Evolutionary conservation across 1,140 invertebrate species (phyloP).

Genomic region (Hyposmocoma kahamanoa): DNA sequence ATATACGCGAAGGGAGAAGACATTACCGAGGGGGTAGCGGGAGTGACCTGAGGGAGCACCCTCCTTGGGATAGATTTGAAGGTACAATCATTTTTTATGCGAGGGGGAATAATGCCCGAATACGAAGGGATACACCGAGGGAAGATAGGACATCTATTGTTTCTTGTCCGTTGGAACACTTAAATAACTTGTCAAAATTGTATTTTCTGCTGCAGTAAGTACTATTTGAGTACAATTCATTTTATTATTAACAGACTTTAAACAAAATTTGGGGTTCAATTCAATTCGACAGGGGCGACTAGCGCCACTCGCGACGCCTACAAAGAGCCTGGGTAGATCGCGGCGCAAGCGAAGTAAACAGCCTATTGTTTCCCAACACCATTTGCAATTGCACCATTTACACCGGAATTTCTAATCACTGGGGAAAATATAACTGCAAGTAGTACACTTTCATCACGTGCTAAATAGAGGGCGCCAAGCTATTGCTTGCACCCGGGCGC

Average conservation of each 20-base stretch:
- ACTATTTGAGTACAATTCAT: background rate
- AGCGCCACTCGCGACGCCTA: too few relatives aligned
- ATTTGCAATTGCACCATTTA: too few relatives aligned
- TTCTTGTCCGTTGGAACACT: background rate
- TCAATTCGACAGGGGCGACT: too few relatives aligned
- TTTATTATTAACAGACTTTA: background rate
- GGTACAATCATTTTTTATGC: slow-evolving; percentile 73
- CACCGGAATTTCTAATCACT: too few relatives aligned
- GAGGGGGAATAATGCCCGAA: slow-evolving; percentile 56
- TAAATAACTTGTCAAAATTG: background rate
- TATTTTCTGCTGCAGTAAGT: background rate
- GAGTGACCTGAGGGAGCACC: slow-evolving; percentile 50
- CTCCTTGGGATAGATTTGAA: slow-evolving; percentile 68
- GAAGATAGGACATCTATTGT: background rate
- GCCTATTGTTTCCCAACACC: too few relatives aligned
- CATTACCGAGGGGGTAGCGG: slow-evolving; percentile 23
- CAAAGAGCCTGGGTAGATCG: too few relatives aligned
- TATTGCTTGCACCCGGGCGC: too few relatives aligned
- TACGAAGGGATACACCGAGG: slow-evolving; percentile 19
- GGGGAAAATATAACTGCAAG: too few relatives aligned
- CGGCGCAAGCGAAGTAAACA: too few relatives aligned
- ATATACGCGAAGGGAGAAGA: slow-evolving; percentile 34
- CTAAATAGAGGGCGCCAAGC: too few relatives aligned
- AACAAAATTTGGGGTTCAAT: background rate
- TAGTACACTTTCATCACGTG: too few relatives aligned